Conservation (phyloP, 2,113 vertebrate genomes). For the Eira barbara region DNA sequence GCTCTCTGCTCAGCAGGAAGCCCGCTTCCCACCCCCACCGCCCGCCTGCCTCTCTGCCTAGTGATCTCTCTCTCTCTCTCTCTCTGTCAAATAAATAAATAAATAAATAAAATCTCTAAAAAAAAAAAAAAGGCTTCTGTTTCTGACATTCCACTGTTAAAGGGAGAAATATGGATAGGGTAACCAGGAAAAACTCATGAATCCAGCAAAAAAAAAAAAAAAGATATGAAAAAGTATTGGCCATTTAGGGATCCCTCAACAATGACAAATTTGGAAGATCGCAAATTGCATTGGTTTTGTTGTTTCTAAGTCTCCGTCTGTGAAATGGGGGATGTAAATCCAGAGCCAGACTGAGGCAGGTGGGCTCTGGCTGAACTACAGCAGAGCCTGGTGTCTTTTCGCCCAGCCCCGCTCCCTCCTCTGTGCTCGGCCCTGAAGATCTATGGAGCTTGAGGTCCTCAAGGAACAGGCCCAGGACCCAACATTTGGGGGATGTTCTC, state of each 20-base stretch:
- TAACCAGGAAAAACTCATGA: neutral
- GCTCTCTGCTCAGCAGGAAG: no score
- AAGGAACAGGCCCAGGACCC: neutral
- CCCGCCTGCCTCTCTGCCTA: no score
- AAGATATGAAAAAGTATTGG: rapidly evolving
- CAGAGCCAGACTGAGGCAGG: rapidly evolving
- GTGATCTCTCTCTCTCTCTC: no score
- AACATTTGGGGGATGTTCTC: neutral
- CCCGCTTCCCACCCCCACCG: no score
- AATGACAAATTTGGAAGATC: neutral
- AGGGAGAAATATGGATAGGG: neutral
- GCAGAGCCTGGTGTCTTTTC: rapidly evolving
- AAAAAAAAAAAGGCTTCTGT: neutral
- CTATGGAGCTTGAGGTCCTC: rapidly evolving
- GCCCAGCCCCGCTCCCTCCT: rapidly evolving
- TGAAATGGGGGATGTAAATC: rapidly evolving
- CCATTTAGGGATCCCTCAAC: neutral
- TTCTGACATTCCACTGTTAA: neutral
- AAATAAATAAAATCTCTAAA: no score
- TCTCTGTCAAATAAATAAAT: no score
- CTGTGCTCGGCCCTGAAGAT: rapidly evolving
- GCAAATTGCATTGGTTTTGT: rapidly evolving
- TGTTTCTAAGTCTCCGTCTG: neutral
- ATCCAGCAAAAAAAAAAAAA: neutral
- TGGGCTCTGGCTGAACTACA: rapidly evolving